Percentiles rank a stretch among this genome's conserved stretches.
Conservation (phyloP, 1,140 invertebrate genomes). For the Penaeus indicus region DNA sequence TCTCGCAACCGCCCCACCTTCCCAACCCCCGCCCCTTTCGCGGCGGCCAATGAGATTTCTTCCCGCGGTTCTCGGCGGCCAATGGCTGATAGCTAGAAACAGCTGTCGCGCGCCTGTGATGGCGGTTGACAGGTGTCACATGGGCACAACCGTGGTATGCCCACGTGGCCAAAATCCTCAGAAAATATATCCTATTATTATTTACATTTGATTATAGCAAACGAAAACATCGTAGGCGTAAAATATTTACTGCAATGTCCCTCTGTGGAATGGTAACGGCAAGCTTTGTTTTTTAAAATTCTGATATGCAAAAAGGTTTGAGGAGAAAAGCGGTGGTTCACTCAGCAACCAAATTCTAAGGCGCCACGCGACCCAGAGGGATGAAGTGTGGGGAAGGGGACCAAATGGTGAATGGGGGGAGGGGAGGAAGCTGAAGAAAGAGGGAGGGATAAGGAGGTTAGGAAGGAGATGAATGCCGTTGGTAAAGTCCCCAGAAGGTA, state of each 20-base stretch:
- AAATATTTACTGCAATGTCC: neutral
- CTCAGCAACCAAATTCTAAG: neutral
- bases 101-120: constrained; percentile 64
- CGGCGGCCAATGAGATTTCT: constrained; percentile 47
- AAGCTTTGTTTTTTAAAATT: no score
- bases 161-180: constrained; percentile 58
- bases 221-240: neutral
- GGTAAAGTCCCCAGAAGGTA: constrained; percentile 43
- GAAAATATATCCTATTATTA: constrained; percentile 34
- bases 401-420: neutral
- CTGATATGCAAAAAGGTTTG: neutral
- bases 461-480: constrained; percentile 52
- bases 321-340: constrained; percentile 2
- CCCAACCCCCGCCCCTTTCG: constrained; percentile 14
- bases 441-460: constrained; percentile 23
- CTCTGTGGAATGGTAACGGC: no score
- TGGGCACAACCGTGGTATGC: constrained; percentile 50
- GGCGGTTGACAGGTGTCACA: constrained; percentile 67
- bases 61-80: constrained; percentile 48
- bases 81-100: constrained; percentile 53
- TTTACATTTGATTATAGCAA: neutral
- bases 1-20: neutral
- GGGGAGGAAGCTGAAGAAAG: constrained; percentile 6
- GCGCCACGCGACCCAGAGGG: constrained; percentile 57
- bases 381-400: constrained; percentile 21